A percentile compares a stretch with the other conserved stretches of the same genome.
Evolutionary conservation across 2,797 vertebrate species (phyloP).

Genomic region (Sebastes hubbsi): DNA sequence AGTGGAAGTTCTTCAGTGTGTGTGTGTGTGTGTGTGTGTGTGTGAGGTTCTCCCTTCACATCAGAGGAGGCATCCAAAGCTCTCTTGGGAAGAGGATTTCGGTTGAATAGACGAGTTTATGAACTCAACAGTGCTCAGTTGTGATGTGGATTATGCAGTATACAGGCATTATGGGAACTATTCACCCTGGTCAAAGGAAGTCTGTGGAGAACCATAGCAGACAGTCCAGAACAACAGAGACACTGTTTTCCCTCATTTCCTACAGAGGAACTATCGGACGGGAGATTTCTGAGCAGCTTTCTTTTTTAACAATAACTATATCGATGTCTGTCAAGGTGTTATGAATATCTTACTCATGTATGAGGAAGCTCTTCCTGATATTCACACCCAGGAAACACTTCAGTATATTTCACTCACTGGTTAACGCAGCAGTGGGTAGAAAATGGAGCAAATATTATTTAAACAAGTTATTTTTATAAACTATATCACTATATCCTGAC

Average conservation of each 20-base stretch:
- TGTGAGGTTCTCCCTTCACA: not conserved
- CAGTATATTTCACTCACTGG: not conserved
- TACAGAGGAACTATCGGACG: not conserved
- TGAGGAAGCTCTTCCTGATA: constrained; percentile 1
- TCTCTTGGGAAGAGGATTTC: constrained; percentile 41
- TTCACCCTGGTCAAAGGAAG: not conserved
- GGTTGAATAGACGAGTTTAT: constrained; percentile 28
- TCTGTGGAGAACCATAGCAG: not conserved
- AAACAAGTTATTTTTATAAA: no score
- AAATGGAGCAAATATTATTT: no score
- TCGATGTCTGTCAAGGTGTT: constrained; percentile 1
- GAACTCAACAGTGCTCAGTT: constrained; percentile 11
- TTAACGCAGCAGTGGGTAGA: no score
- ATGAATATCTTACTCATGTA: constrained; percentile 3
- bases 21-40: not conserved
- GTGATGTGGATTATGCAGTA: constrained; percentile 48
- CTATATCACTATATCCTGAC: no score
- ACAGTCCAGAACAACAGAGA: not conserved
- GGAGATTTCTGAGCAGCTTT: not conserved
- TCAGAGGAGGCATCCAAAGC: constrained; percentile 32
- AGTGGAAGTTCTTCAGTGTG: constrained; percentile 2
- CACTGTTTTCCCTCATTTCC: not conserved
- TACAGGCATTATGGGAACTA: constrained; percentile 16
- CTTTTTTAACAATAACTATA: constrained; percentile 23
- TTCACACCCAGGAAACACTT: not conserved